phyloP scores from a whole-genome alignment of 2,888 invertebrate species.

The Melanostoma scalare region DNA sequence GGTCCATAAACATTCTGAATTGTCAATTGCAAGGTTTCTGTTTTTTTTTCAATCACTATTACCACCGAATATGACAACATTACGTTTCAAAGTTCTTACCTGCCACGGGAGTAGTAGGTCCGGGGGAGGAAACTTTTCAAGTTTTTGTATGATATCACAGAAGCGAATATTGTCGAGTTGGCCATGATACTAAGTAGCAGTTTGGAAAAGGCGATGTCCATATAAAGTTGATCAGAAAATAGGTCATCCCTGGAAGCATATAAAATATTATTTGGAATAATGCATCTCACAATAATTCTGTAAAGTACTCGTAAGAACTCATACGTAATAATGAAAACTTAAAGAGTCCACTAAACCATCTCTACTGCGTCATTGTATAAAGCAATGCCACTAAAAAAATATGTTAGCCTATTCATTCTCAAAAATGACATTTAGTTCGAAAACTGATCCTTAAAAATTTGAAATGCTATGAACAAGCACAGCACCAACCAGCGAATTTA shows the following conservation, averaged over 20 bases:
- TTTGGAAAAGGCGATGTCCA: constrained; percentile 80
- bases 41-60: neutral
- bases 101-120: constrained; percentile 81
- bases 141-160: constrained; percentile 82
- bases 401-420: no score
- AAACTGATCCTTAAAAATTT: no score
- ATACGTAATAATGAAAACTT: no score
- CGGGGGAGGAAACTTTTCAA: constrained; percentile 81
- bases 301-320: neutral
- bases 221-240: constrained; percentile 81
- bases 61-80: neutral
- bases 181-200: constrained; percentile 80
- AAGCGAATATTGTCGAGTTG: constrained; percentile 81
- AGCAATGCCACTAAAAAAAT: no score
- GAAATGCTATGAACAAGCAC: no score
- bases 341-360: no score
- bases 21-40: neutral
- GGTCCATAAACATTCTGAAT: no score
- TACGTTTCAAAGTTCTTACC: constrained; percentile 76
- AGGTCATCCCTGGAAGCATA: constrained; percentile 79
- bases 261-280: neutral
- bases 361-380: no score
- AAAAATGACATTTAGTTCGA: no score
- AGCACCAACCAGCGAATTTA: no score
- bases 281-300: neutral